phyloP scores from a whole-genome alignment of 2,113 vertebrate species.

The Carollia perspicillata region DNA sequence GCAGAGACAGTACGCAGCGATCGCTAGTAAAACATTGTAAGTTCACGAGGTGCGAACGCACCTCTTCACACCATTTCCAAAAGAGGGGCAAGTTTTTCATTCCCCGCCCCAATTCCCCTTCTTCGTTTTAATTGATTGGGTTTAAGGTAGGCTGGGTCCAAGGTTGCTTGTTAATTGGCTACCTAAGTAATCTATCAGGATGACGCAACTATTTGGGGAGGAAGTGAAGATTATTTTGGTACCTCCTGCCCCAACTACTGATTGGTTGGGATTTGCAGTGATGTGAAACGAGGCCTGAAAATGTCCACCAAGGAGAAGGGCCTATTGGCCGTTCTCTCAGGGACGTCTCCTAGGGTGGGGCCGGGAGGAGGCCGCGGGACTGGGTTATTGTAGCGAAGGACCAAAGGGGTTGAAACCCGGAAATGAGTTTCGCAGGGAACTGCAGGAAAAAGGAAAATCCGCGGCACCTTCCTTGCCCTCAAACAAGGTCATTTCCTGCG shows the following conservation, averaged over 20 bases:
- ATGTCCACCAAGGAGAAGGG: neutral
- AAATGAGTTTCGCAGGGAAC: constrained; percentile 36
- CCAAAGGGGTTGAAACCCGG: constrained; percentile 15
- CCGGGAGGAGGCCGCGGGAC: neutral
- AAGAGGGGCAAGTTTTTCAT: constrained; percentile 51
- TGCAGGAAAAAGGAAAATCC: neutral
- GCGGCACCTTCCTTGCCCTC: neutral
- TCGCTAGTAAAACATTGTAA: neutral
- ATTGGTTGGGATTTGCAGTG: constrained; percentile 50
- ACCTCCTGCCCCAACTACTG: neutral
- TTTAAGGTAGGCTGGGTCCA: constrained; percentile 50
- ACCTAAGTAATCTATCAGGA: neutral
- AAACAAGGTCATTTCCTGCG: constrained; percentile 60
- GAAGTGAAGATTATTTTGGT: constrained; percentile 66
- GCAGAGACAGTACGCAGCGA: accelerated
- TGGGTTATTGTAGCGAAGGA: neutral
- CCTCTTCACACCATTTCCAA: constrained; percentile 17
- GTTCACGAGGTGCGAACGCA: neutral
- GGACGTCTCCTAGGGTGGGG: neutral
- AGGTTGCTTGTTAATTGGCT: neutral
- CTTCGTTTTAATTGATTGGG: constrained; percentile 40
- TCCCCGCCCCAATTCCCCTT: constrained; percentile 3
- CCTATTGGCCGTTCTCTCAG: neutral
- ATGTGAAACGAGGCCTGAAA: neutral
- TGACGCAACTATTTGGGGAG: constrained; percentile 26